Conservation (phyloP, 2,888 invertebrate genomes). For the Pheosia tremula region DNA sequence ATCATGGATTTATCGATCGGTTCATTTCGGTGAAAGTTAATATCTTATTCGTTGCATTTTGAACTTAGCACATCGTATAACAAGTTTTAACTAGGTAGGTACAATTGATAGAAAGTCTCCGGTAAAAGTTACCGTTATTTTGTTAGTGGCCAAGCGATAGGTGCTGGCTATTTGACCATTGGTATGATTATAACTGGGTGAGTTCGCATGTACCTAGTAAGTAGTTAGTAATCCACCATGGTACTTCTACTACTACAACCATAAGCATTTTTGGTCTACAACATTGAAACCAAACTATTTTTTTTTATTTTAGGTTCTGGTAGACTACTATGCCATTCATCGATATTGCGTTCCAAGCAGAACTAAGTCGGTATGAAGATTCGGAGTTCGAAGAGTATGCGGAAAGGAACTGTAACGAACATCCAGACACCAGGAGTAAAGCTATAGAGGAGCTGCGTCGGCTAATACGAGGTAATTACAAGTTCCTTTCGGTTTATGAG, state of each 20-base stretch:
- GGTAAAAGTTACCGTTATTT: constrained; percentile 12
- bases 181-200: background rate
- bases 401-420: constrained; percentile 66
- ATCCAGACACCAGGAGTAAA: constrained; percentile 62
- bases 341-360: constrained; percentile 75
- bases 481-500: constrained; percentile 16
- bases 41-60: background rate
- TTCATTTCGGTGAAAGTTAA: constrained; percentile 12
- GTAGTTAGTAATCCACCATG: too few relatives aligned
- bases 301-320: background rate
- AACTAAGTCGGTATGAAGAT: constrained; percentile 73
- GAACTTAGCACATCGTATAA: constrained; percentile 1
- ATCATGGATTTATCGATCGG: constrained; percentile 1
- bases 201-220: background rate
- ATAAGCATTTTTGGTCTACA: background rate
- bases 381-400: constrained; percentile 72
- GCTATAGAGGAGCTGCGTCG: constrained; percentile 66
- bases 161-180: background rate
- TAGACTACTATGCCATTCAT: constrained; percentile 62
- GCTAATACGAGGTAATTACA: constrained; percentile 68
- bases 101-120: constrained; percentile 13
- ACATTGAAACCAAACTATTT: background rate
- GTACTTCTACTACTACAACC: too few relatives aligned
- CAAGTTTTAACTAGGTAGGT: constrained; percentile 6
- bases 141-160: constrained; percentile 3